phyloP scores from a whole-genome alignment of 2,888 invertebrate species.

The Clitarchus hookeri region DNA sequence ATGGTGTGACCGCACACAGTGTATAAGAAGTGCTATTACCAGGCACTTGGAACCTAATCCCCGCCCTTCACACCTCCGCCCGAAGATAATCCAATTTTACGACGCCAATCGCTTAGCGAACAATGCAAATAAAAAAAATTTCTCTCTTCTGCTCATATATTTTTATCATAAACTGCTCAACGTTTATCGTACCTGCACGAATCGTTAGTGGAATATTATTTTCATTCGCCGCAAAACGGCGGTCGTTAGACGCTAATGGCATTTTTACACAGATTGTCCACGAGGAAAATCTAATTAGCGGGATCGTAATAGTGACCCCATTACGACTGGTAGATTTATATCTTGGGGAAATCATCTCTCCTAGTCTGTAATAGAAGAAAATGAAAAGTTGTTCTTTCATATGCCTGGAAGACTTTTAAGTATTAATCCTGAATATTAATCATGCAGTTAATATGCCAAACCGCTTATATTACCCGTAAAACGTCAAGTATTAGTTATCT shows the following conservation, averaged over 20 bases:
- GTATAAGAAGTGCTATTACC: constrained; percentile 9
- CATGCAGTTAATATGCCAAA: no score
- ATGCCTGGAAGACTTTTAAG: no score
- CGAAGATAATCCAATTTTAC: constrained; percentile 3
- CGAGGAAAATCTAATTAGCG: background rate
- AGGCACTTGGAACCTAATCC: background rate
- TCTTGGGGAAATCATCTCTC: background rate
- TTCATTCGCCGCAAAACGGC: background rate
- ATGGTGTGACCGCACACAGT: background rate
- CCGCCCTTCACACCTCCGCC: background rate
- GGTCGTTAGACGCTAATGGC: constrained; percentile 9
- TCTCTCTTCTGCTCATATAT: background rate
- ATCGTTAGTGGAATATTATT: background rate
- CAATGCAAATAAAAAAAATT: background rate
- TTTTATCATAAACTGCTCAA: background rate
- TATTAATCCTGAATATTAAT: no score
- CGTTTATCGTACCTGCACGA: background rate
- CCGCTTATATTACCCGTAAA: no score
- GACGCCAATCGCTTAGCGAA: background rate
- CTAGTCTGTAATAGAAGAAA: background rate
- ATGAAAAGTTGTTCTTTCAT: no score
- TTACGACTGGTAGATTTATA: background rate
- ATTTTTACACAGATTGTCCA: background rate
- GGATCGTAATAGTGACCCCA: background rate
- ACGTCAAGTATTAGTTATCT: no score